Evolutionary conservation across 2,888 invertebrate genomes (phyloP).

Genomic region (Dascillus cervinus): DNA sequence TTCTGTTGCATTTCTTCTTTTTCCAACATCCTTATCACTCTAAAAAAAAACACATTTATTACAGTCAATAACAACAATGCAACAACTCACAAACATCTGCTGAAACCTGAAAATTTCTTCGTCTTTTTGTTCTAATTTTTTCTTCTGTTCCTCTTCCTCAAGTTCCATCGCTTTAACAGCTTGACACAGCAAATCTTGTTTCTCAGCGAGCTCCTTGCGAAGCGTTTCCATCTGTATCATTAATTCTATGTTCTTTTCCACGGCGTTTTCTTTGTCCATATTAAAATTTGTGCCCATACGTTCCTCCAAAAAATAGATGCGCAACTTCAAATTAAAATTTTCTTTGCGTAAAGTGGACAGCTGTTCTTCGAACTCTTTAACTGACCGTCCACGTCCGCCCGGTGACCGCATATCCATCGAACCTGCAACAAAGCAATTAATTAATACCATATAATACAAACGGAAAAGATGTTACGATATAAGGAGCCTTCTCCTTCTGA

Average conservation of each 20-base stretch:
- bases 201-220: conserved; percentile 68
- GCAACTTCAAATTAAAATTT: conserved; percentile 85
- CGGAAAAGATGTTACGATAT: too few relatives aligned
- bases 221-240: conserved; percentile 69
- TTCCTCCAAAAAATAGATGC: conserved; percentile 87
- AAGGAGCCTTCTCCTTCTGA: too few relatives aligned
- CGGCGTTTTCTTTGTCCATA: conserved; percentile 57
- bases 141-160: conserved; percentile 57
- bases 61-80: too few relatives aligned
- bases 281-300: conserved; percentile 60
- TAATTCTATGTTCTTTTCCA: conserved; percentile 60
- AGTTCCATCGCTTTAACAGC: conserved; percentile 77
- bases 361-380: conserved; percentile 88
- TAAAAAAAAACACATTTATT: too few relatives aligned
- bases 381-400: conserved; percentile 53
- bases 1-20: too few relatives aligned
- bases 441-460: not conserved
- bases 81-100: too few relatives aligned
- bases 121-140: too few relatives aligned
- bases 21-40: too few relatives aligned
- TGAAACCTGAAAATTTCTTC: too few relatives aligned
- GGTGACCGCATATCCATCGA: conserved; percentile 34
- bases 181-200: conserved; percentile 75
- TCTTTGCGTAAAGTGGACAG: conserved; percentile 76
- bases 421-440: not conserved